Evolutionary conservation across 2,797 vertebrate genomes (phyloP).

Genomic region (Scyliorhinus canicula): DNA sequence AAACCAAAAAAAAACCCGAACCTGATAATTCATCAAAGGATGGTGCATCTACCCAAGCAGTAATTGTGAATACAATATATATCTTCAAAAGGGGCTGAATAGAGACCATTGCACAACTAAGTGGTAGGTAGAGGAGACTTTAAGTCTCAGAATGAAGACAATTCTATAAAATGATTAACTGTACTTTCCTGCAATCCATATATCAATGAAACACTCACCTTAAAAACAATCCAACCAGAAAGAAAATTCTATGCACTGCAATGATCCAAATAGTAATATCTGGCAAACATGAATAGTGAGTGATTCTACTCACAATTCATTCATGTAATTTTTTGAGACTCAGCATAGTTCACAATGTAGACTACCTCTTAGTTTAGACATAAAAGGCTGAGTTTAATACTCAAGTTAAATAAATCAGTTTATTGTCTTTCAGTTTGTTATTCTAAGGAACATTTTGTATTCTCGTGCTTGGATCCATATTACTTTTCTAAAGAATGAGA

Average conservation of each 20-base stretch:
- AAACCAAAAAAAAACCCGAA: neutral
- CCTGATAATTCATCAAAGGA: neutral
- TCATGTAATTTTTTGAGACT: too few species aligned
- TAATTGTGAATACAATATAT: neutral
- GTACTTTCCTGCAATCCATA: neutral
- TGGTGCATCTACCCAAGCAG: neutral
- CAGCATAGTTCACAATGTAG: too few species aligned
- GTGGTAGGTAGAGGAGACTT: neutral
- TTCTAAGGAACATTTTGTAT: too few species aligned
- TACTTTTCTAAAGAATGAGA: too few species aligned
- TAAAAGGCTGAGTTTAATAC: too few species aligned
- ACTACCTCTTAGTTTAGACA: too few species aligned
- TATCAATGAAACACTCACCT: neutral
- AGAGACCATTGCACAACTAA: neutral
- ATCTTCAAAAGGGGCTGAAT: neutral
- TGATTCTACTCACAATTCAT: too few species aligned
- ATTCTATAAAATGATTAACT: neutral
- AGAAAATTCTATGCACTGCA: neutral
- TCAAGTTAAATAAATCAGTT: too few species aligned
- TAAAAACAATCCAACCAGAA: neutral
- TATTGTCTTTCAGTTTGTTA: too few species aligned
- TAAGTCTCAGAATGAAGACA: neutral
- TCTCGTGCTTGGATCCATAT: too few species aligned
- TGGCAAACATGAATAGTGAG: neutral
- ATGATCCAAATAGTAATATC: neutral